These are phyloP conservation scores for Pachypsylla venusta DNA, from an alignment of 1,140 invertebrate species.

Conservation along the genomic window DNA sequence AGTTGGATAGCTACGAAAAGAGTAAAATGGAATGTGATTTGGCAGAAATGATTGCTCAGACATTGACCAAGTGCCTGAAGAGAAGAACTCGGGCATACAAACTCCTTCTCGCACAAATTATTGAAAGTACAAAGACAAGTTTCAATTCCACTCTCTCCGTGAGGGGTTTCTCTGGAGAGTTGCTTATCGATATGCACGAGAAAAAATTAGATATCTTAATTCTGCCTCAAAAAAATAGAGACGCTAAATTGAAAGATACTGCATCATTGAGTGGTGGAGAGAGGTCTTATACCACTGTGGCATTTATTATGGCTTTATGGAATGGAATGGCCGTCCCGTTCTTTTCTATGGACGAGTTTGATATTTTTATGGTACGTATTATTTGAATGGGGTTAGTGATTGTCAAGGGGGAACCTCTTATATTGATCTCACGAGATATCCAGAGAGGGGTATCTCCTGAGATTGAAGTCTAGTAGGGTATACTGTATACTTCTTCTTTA, in stretches of 20 bases:
- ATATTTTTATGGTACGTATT: slow-evolving; percentile 80
- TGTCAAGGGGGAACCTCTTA: no score
- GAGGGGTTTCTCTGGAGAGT: background rate
- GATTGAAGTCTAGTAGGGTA: slow-evolving; percentile 10
- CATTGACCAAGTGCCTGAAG: background rate
- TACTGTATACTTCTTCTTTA: background rate
- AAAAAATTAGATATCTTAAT: background rate
- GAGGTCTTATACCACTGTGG: slow-evolving; percentile 84
- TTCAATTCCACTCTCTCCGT: background rate
- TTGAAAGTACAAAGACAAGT: background rate
- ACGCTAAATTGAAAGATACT: no score
- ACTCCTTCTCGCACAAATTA: background rate
- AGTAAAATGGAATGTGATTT: slow-evolving; percentile 1
- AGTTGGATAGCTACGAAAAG: background rate
- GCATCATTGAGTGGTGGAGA: slow-evolving; percentile 75
- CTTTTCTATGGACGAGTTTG: slow-evolving; percentile 93
- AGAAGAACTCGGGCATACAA: background rate
- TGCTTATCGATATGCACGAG: background rate
- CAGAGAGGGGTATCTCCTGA: slow-evolving; percentile 17
- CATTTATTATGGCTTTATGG: slow-evolving; percentile 89
- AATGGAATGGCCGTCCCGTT: slow-evolving; percentile 79
- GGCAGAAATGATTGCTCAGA: background rate
- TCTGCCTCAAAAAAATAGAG: no score
- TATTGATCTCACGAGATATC: slow-evolving; percentile 13
- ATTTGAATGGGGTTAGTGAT: no score